Evolutionary conservation across 1,140 invertebrate species (phyloP).

Genomic region (Dreissena rostriformis): DNA sequence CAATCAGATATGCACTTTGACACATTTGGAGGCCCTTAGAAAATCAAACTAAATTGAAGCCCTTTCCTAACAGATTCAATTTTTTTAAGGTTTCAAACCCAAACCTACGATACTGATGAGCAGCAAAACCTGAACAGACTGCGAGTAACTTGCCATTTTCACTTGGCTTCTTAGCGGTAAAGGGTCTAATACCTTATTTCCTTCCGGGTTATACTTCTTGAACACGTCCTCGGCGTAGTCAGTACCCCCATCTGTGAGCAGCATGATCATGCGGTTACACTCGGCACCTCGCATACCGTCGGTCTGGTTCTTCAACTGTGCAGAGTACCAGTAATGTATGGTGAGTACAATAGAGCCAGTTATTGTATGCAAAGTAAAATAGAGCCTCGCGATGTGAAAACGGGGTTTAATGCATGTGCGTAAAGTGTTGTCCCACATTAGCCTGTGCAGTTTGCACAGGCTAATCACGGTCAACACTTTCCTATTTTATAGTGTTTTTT

Average conservation of each 20-base stretch:
- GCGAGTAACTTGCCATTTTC: too few relatives aligned
- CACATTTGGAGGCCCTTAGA: too few relatives aligned
- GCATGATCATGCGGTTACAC: conserved; percentile 80
- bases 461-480: too few relatives aligned
- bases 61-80: too few relatives aligned
- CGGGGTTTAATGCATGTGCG: background rate
- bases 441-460: too few relatives aligned
- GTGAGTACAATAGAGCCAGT: background rate
- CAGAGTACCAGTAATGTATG: background rate
- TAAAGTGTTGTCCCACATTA: background rate
- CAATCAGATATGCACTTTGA: too few relatives aligned
- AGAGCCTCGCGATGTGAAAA: background rate
- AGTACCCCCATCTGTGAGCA: conserved; percentile 80
- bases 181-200: conserved; percentile 22
- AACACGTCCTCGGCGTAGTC: conserved; percentile 78
- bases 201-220: conserved; percentile 74
- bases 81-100: too few relatives aligned
- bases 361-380: background rate
- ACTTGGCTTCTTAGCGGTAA: background rate
- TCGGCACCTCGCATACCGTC: conserved; percentile 67
- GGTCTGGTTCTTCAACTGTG: conserved; percentile 44
- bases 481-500: too few relatives aligned
- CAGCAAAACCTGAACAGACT: too few relatives aligned
- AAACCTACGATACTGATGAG: too few relatives aligned
- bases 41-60: too few relatives aligned